These are phyloP conservation scores for Xylocopa sonorina DNA, from an alignment of 1,140 invertebrate species.

Conservation along the genomic window DNA sequence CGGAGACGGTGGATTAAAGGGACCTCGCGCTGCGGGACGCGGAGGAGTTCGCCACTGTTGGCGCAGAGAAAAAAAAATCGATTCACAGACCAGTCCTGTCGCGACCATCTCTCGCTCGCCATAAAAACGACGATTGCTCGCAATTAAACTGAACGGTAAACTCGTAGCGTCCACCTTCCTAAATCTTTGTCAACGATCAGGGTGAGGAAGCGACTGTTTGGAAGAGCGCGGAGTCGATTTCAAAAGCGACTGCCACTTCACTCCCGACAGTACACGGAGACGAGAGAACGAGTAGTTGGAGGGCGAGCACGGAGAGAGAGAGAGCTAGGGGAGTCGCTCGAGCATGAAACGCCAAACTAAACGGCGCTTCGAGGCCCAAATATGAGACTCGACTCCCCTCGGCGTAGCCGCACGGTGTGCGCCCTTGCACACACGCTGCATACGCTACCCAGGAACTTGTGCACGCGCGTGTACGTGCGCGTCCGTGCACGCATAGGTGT, in stretches of 20 bases:
- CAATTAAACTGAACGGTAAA: no score
- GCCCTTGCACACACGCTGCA: not conserved
- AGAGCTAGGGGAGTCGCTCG: slow-evolving; percentile 75
- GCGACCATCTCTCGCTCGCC: no score
- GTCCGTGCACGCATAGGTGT: no score
- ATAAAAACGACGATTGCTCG: no score
- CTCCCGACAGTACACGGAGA: slow-evolving; percentile 51
- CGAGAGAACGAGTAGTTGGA: slow-evolving; percentile 38
- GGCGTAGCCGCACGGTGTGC: not conserved
- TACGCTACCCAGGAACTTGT: not conserved
- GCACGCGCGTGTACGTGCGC: no score
- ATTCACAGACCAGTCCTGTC: not conserved
- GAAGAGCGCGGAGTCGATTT: slow-evolving; percentile 57
- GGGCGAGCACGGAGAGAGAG: no score
- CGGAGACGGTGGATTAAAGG: slow-evolving; percentile 8
- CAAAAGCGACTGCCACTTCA: slow-evolving; percentile 49
- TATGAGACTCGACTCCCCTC: slow-evolving; percentile 60
- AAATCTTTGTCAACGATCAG: slow-evolving; percentile 76
- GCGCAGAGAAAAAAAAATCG: not conserved
- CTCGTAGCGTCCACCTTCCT: slow-evolving; percentile 57
- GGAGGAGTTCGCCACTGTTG: no score
- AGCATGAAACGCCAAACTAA: slow-evolving; percentile 82
- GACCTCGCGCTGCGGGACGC: not conserved
- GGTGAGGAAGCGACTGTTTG: no score
- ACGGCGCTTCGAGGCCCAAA: slow-evolving; percentile 77